phyloP scores from a whole-genome alignment of 2,888 invertebrate species.

The Apotomis betuletana region DNA sequence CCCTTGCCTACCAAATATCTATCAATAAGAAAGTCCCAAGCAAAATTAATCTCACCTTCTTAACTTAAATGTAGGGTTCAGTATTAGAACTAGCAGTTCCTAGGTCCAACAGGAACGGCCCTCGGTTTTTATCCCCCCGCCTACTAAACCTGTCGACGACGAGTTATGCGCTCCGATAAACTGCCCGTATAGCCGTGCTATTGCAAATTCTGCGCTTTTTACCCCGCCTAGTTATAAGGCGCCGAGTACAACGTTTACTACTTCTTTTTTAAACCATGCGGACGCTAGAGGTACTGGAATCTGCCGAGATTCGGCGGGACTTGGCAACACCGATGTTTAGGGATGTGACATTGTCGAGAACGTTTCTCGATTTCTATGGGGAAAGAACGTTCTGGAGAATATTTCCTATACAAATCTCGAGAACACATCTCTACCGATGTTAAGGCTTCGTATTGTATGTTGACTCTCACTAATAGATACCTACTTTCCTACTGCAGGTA shows the following conservation, averaged over 20 bases:
- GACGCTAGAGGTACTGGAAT: background rate
- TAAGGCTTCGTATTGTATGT: too few relatives aligned
- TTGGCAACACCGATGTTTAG: background rate
- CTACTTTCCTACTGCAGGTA: too few relatives aligned
- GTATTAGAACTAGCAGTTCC: constrained; percentile 4
- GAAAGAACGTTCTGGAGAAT: too few relatives aligned
- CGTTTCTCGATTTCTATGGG: too few relatives aligned
- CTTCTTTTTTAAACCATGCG: background rate
- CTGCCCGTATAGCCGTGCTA: constrained; percentile 60
- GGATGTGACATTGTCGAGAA: too few relatives aligned
- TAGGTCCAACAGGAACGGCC: constrained; percentile 34
- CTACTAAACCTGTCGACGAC: constrained; percentile 63
- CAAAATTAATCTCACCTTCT: too few relatives aligned
- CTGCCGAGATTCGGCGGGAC: background rate
- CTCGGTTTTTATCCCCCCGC: constrained; percentile 47
- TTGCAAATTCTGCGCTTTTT: constrained; percentile 57
- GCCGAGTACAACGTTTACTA: constrained; percentile 11
- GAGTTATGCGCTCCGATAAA: constrained; percentile 67
- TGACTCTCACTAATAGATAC: too few relatives aligned
- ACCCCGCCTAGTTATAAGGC: constrained; percentile 41
- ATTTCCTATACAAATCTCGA: too few relatives aligned
- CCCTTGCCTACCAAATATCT: too few relatives aligned
- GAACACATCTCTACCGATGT: too few relatives aligned
- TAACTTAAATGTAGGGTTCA: too few relatives aligned
- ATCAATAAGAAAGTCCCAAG: too few relatives aligned